These are phyloP conservation scores for Muscina levida DNA, from an alignment of 2,888 invertebrate species.

Conservation along the genomic window DNA sequence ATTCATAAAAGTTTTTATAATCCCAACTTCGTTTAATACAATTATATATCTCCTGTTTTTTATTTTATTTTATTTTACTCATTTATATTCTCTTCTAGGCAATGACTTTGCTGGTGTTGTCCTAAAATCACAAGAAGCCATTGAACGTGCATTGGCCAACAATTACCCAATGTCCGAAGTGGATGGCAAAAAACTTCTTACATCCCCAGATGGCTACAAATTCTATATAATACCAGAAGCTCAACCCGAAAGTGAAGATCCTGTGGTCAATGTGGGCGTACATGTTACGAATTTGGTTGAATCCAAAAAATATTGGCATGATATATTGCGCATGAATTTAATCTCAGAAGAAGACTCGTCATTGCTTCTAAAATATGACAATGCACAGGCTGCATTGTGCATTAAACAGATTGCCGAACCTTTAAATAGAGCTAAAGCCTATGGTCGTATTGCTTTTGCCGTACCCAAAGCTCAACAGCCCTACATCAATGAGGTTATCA, in stretches of 20 bases:
- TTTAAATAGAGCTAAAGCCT: constrained; percentile 92
- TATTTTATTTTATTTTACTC: constrained; percentile 1
- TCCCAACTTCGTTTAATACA: too few relatives aligned
- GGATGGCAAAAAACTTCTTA: constrained; percentile 83
- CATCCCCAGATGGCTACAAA: constrained; percentile 95
- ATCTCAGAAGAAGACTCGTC: constrained; percentile 84
- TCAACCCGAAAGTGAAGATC: constrained; percentile 86
- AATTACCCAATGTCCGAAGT: constrained; percentile 88
- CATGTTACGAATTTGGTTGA: constrained; percentile 88
- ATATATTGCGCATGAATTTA: constrained; percentile 87
- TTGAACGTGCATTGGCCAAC: constrained; percentile 86
- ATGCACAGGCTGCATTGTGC: constrained; percentile 88
- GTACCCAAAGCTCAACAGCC: constrained; percentile 89
- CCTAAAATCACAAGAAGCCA: constrained; percentile 88
- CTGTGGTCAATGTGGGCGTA: constrained; percentile 89
- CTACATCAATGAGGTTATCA: constrained; percentile 87
- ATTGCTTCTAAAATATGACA: constrained; percentile 85
- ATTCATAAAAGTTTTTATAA: too few relatives aligned
- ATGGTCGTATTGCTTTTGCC: constrained; percentile 97
- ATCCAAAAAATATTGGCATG: constrained; percentile 92
- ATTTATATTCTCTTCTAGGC: constrained; percentile 72
- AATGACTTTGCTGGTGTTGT: constrained; percentile 95
- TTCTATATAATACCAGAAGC: constrained; percentile 89
- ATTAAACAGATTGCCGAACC: constrained; percentile 80
- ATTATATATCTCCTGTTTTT: too few relatives aligned